Percentiles rank a stretch among this genome's conserved stretches.
Conservation (phyloP, 1,140 invertebrate genomes). For the Brachionus paranguensis region DNA sequence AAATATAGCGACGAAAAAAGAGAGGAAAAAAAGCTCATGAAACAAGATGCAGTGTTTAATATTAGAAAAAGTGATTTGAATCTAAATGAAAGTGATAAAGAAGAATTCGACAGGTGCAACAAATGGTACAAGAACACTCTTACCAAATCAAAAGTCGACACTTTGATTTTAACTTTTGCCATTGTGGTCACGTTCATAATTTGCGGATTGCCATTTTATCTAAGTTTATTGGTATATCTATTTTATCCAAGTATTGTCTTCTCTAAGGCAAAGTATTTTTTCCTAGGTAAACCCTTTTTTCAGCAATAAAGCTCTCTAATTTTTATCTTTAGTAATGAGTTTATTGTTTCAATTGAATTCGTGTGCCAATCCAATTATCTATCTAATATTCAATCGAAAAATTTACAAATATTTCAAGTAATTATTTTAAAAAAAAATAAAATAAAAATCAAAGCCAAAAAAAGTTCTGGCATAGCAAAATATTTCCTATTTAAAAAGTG, state of each 20-base stretch:
- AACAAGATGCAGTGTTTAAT: background rate
- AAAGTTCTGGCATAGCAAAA: no score
- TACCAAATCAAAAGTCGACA: slow-evolving; percentile 62
- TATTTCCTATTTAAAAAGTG: background rate
- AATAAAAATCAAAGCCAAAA: background rate
- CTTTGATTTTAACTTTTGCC: slow-evolving; percentile 67
- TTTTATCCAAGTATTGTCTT: background rate
- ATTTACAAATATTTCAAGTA: slow-evolving; percentile 27
- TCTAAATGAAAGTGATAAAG: background rate
- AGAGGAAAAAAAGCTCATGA: background rate
- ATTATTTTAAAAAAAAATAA: background rate
- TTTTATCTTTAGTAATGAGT: slow-evolving; percentile 12
- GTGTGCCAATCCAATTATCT: slow-evolving; percentile 36
- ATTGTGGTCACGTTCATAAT: slow-evolving; percentile 66
- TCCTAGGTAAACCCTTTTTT: background rate
- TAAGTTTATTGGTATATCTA: background rate
- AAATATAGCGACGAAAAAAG: background rate
- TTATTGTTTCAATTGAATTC: slow-evolving; percentile 28
- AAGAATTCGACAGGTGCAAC: background rate
- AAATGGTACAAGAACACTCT: background rate
- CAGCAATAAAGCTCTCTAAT: background rate
- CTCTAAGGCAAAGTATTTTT: background rate
- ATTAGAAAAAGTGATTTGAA: slow-evolving; percentile 24
- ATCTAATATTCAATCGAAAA: slow-evolving; percentile 6
- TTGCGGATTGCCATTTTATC: slow-evolving; percentile 65